Percentiles rank a stretch among this genome's conserved stretches.
phyloP scores from a whole-genome alignment of 2,113 vertebrate genomes.

The Phalacrocorax aristotelis region DNA sequence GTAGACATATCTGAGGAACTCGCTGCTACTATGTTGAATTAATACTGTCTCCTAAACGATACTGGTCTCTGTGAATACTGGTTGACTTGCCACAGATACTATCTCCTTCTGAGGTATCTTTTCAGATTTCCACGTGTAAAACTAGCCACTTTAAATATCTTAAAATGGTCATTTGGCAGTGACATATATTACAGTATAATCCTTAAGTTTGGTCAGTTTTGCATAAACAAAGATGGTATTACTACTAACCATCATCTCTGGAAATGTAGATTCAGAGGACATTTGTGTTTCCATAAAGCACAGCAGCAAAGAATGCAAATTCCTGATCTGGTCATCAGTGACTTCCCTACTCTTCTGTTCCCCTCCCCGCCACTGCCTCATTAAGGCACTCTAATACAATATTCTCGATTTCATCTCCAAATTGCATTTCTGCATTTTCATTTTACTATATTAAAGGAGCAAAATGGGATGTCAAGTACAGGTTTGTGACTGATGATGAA shows the following conservation, averaged over 20 bases:
- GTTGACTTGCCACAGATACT: not conserved
- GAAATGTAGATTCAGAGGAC: not conserved
- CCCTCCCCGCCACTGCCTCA: not conserved
- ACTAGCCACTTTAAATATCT: not conserved
- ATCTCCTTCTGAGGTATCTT: not conserved
- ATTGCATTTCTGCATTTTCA: not conserved
- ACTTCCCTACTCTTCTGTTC: not conserved
- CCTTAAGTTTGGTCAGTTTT: not conserved
- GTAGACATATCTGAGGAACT: not conserved
- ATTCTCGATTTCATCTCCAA: not conserved
- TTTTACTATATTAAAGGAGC: not conserved
- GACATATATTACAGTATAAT: not conserved
- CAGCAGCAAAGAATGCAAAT: not conserved
- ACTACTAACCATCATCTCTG: not conserved
- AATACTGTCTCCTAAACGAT: not conserved
- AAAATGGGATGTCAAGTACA: not conserved
- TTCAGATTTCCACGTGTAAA: not conserved
- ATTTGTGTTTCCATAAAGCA: not conserved
- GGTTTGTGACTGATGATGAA: not conserved
- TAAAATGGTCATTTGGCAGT: not conserved
- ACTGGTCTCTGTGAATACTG: not conserved
- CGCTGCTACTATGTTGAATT: not conserved
- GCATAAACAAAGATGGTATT: not conserved
- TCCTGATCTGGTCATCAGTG: not conserved
- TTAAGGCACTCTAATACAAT: not conserved